Evolutionary conservation across 2,888 invertebrate genomes (phyloP).

Genomic region (Stenotaenia linearis): DNA sequence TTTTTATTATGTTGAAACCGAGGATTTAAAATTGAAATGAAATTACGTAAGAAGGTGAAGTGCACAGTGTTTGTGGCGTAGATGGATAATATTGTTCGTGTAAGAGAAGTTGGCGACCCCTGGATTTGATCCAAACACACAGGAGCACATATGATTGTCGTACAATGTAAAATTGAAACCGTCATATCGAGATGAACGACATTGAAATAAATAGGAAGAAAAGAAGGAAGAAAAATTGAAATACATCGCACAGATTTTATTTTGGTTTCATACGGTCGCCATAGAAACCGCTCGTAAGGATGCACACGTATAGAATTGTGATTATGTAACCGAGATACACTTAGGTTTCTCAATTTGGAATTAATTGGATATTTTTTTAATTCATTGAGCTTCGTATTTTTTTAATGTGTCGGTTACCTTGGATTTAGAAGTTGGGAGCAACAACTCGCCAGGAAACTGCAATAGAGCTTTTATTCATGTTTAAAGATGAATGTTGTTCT

Average conservation of each 20-base stretch:
- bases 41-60: background rate
- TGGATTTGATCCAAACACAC: constrained; percentile 17
- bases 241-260: background rate
- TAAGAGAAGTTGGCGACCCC: background rate
- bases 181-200: background rate
- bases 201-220: background rate
- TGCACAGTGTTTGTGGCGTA: background rate
- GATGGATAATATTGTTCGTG: background rate
- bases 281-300: background rate
- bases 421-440: constrained; percentile 4
- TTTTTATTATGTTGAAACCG: background rate
- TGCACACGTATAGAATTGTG: background rate
- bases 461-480: constrained; percentile 1
- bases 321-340: background rate
- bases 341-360: background rate
- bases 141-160: background rate
- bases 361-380: background rate
- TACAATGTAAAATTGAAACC: background rate
- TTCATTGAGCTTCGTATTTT: background rate
- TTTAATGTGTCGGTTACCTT: background rate
- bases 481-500: constrained; percentile 24
- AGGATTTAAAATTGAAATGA: background rate
- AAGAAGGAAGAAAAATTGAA: background rate
- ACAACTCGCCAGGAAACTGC: constrained; percentile 20
- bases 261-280: background rate